Base-by-base conservation (phyloP, 2,113 vertebrate species). In the Notarius quadriscutis region DNA sequence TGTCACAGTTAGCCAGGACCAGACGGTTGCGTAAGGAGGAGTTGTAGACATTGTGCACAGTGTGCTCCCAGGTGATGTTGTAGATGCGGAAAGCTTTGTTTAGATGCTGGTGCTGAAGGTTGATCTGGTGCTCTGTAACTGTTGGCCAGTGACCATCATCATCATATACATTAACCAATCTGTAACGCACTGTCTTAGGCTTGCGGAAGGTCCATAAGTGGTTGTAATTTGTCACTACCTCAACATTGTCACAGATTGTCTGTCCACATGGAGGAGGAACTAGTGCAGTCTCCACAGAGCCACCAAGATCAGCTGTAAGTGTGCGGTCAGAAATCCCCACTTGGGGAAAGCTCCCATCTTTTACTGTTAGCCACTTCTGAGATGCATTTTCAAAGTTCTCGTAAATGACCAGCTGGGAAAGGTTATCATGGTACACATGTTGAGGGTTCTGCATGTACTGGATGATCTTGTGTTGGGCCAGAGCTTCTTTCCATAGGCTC, bases 21-120 rank as follows among this genome's bases (percentile, higher is more conserved):
- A 99, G 94, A 2, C 98, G 96, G 84, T 94, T 93, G 30, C 98
- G 96, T 63, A 99, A 94, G 11, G 96, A 98, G 1, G 98, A 98
- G 87, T 98, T 98, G 90, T 93, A 96, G 79, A 98, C 94, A 67
- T 98, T 97, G 90, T 98, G 92, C 84, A 99, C 94, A 82, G 97
- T 97, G 82, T 98, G 95, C 91, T 99, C 97, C 98, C 98, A 99
- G 74, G 96, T 97, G 94, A 99, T 98, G 92, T 99, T 99, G 93
- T 99, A 98, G 20, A 91, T 93, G 62, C 93, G 91, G 87, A 99
- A 99, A 89, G 97, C 97, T 41, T 98, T 96, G 0, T 96, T 97
- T 30, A 99, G 93, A 83, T 97, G 97, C 92, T 94, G 97, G 85
- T 99, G 98, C 94, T 99, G 98, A 91, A 98, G 96, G 84, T 97